These are phyloP conservation scores for Notoglanidium macrostoma DNA, from an alignment of 2,797 vertebrate species.

Conservation along the genomic window DNA sequence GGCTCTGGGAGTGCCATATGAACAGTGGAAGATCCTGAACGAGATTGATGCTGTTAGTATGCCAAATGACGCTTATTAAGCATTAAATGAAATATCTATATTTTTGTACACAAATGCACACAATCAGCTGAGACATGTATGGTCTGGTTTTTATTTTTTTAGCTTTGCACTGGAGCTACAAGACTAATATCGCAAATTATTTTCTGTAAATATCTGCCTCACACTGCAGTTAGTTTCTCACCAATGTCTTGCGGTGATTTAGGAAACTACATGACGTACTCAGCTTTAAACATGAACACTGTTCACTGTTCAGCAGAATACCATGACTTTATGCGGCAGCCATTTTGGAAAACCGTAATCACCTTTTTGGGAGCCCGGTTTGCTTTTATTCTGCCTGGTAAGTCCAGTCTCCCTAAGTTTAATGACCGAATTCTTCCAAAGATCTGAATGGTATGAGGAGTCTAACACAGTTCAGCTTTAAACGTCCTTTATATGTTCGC, in stretches of 20 bases:
- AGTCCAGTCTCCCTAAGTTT: neutral
- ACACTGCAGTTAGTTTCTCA: neutral
- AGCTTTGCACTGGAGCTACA: neutral
- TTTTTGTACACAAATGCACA: neutral
- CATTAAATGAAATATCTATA: neutral
- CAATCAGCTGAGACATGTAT: neutral
- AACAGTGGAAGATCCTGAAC: slow-evolving; percentile 98
- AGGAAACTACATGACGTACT: neutral
- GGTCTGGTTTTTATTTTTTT: neutral
- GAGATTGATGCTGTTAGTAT: slow-evolving; percentile 95
- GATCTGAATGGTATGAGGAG: too few relatives aligned
- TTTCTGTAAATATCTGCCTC: neutral
- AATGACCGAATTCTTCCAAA: neutral
- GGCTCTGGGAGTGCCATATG: slow-evolving; percentile 87
- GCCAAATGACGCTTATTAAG: neutral
- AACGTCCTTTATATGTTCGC: neutral
- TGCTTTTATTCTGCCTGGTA: neutral
- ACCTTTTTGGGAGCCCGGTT: neutral
- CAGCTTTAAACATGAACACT: neutral
- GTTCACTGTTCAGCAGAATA: neutral
- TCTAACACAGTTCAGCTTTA: neutral
- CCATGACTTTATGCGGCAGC: neutral
- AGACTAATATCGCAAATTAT: neutral
- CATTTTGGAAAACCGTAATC: neutral
- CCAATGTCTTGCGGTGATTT: neutral